Evolutionary conservation across 2,888 invertebrate species (phyloP).

Genomic region (Leucania comma): DNA sequence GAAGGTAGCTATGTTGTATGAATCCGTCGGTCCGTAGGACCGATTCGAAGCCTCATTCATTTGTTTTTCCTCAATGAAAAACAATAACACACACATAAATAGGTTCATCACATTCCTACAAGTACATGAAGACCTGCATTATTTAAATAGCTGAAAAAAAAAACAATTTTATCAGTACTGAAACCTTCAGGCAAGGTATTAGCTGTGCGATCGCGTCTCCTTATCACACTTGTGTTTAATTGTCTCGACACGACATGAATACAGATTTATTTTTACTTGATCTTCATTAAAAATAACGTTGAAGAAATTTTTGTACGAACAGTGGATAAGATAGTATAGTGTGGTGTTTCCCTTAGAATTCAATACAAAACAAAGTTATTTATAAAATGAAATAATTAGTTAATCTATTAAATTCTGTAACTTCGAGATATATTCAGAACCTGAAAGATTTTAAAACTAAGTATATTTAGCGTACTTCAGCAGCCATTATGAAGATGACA

Average conservation of each 20-base stretch:
- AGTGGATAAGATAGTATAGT: neutral
- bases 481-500: neutral
- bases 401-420: neutral
- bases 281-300: neutral
- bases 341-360: neutral
- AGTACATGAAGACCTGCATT: too few relatives aligned
- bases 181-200: constrained; percentile 48
- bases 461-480: neutral
- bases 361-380: neutral
- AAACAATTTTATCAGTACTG: constrained; percentile 47
- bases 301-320: too few relatives aligned
- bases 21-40: too few relatives aligned
- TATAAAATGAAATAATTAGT: neutral
- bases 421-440: neutral
- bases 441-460: neutral
- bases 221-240: constrained; percentile 43
- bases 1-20: too few relatives aligned
- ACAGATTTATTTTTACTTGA: constrained; percentile 4
- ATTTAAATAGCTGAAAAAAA: too few relatives aligned
- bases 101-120: too few relatives aligned
- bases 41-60: too few relatives aligned
- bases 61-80: too few relatives aligned
- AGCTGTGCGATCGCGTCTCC: constrained; percentile 31
- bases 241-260: constrained; percentile 7
- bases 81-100: too few relatives aligned